Evolutionary conservation across 2,888 invertebrate genomes (phyloP).

Genomic region (Oscheius sp.): DNA sequence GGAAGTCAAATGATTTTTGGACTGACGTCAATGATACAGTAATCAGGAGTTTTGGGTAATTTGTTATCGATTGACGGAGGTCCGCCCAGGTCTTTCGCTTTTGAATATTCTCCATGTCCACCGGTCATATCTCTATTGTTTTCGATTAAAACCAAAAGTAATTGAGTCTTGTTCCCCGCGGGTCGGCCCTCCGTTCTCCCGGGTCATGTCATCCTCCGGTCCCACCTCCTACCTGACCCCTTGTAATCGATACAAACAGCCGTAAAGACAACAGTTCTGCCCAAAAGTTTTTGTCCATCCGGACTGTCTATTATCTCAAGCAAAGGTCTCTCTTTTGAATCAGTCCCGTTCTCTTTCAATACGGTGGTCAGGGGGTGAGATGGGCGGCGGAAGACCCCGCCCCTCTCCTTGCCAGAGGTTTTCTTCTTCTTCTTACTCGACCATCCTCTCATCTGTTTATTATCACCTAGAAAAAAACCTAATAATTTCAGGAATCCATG

Average conservation of each 20-base stretch:
- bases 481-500: not conserved
- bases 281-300: no score
- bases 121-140: no score
- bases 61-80: no score
- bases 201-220: not conserved
- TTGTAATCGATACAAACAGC: constrained; percentile 22
- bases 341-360: constrained; percentile 23
- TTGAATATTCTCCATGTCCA: no score
- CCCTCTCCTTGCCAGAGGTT: constrained; percentile 15
- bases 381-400: constrained; percentile 7
- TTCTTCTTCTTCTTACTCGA: constrained; percentile 7
- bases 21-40: no score
- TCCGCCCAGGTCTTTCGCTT: no score
- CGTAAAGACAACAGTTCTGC: not conserved
- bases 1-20: no score
- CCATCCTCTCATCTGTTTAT: not conserved
- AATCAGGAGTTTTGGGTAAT: no score
- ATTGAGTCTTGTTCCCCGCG: no score
- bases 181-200: not conserved
- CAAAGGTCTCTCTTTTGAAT: constrained; percentile 4
- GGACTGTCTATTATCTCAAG: no score
- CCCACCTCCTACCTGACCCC: not conserved
- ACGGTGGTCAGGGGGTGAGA: constrained; percentile 19
- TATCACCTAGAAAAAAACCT: not conserved
- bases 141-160: no score